These are phyloP conservation scores for Harpagus bidentatus DNA, from an alignment of 2,113 vertebrate species.

Conservation along the genomic window DNA sequence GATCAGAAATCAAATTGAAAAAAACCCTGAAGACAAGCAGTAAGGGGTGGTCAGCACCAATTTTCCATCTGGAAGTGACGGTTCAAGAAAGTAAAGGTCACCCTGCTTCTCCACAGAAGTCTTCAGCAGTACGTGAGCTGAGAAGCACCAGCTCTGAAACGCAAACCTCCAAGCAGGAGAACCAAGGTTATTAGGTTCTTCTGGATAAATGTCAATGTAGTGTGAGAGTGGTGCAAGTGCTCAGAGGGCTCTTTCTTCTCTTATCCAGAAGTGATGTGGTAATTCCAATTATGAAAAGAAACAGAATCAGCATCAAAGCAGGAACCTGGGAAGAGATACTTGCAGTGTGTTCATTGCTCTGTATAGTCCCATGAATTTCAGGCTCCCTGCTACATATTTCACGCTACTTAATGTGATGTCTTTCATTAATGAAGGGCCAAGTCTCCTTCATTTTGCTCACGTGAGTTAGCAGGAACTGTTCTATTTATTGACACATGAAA, in stretches of 20 bases:
- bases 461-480: not conserved
- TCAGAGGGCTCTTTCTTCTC: not conserved
- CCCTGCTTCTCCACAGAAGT: not conserved
- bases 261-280: not conserved
- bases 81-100: not conserved
- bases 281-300: not conserved
- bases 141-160: not conserved
- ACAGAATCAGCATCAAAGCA: not conserved
- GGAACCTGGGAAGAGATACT: not conserved
- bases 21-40: not conserved
- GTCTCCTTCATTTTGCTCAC: not conserved
- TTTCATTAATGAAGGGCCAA: not conserved
- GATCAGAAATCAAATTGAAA: not conserved
- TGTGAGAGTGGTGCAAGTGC: not conserved
- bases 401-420: not conserved
- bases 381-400: not conserved
- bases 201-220: not conserved
- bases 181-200: not conserved
- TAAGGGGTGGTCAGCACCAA: not conserved
- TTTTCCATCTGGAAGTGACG: not conserved
- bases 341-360: not conserved
- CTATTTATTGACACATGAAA: not conserved
- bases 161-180: not conserved
- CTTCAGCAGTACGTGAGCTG: not conserved
- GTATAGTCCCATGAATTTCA: not conserved